Conservation (phyloP, 2,888 invertebrate genomes). For the Rotaria socialis region DNA sequence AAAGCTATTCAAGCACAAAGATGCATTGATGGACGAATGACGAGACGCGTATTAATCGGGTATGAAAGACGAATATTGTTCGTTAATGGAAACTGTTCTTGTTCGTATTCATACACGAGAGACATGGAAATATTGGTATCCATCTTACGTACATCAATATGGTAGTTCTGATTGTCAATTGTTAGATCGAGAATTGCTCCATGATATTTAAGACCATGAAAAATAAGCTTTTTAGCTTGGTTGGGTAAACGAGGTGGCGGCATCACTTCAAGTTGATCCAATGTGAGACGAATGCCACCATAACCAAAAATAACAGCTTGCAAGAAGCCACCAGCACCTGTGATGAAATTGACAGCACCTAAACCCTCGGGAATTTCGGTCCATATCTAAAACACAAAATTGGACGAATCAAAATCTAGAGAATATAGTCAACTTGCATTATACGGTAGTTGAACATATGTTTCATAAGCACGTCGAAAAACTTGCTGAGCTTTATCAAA, state of each 20-base stretch:
- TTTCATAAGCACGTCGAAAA: slow-evolving; percentile 54
- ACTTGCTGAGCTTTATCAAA: slow-evolving; percentile 52
- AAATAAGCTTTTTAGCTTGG: background rate
- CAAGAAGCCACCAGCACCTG: slow-evolving; percentile 61
- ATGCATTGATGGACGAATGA: too few relatives aligned
- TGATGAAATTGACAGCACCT: slow-evolving; percentile 60
- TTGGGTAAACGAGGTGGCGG: background rate
- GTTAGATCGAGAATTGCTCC: background rate
- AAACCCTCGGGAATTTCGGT: slow-evolving; percentile 55
- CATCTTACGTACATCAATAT: background rate
- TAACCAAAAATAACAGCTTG: slow-evolving; percentile 60
- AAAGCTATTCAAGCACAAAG: too few relatives aligned
- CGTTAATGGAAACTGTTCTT: background rate
- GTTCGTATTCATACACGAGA: background rate
- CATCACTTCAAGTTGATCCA: background rate
- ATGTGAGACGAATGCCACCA: slow-evolving; percentile 54
- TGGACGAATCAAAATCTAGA: background rate
- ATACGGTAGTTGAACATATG: slow-evolving; percentile 56
- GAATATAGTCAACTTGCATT: slow-evolving; percentile 52
- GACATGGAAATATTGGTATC: background rate
- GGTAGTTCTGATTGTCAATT: background rate
- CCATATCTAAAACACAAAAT: slow-evolving; percentile 56
- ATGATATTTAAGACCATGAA: background rate
- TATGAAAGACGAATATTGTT: too few relatives aligned
- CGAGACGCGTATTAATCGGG: too few relatives aligned